phyloP scores from a whole-genome alignment of 2,113 vertebrate genomes.

The Rana temporaria region DNA sequence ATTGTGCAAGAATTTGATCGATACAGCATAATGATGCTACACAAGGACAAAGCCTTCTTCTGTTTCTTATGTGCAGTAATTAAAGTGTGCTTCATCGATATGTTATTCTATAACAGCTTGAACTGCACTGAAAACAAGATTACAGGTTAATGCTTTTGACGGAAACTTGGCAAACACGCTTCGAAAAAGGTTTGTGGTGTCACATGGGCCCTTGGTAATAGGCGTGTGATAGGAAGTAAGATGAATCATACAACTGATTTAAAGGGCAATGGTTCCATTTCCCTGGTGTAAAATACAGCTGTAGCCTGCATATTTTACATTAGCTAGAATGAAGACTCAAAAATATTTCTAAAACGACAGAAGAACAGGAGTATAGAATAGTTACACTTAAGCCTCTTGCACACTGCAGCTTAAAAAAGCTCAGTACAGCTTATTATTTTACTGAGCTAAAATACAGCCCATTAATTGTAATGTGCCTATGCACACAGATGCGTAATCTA shows the following conservation, averaged over 20 bases:
- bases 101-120: slow-evolving; percentile 27
- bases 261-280: slow-evolving; percentile 21
- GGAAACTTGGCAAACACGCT: slow-evolving; percentile 6
- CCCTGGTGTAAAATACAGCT: slow-evolving; percentile 30
- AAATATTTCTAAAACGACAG: no score
- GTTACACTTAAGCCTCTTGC: no score
- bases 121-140: background rate
- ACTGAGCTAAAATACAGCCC: no score
- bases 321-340: no score
- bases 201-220: slow-evolving; percentile 2
- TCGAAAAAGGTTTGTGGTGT: background rate
- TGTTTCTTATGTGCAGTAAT: background rate
- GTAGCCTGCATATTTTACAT: background rate
- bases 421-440: no score
- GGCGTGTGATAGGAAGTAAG: slow-evolving; percentile 51
- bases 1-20: background rate
- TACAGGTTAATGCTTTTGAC: slow-evolving; percentile 4
- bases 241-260: slow-evolving; percentile 33
- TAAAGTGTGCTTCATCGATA: background rate
- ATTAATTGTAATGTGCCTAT: no score
- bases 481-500: no score
- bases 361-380: no score
- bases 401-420: no score
- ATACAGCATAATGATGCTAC: background rate
- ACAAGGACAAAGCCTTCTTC: background rate